Base-by-base conservation (phyloP, 2,113 vertebrate species). In the Tragulus kanchil region DNA sequence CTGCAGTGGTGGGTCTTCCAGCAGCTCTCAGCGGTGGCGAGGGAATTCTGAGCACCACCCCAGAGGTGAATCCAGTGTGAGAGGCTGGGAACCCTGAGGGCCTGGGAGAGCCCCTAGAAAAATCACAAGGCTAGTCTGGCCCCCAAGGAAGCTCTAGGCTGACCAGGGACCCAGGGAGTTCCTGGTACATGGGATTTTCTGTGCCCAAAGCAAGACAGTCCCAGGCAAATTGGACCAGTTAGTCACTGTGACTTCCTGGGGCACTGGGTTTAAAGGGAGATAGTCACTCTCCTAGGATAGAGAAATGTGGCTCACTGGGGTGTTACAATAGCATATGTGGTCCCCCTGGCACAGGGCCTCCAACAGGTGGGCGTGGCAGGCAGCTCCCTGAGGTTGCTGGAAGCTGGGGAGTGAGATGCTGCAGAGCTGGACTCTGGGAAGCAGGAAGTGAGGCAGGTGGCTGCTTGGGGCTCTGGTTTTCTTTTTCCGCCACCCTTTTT, bases 401-500 rank as follows among this genome's bases (percentile, higher is more conserved):
- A 8, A 42, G 54, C 21, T 10, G 45, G 25, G 59, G 21, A 45
- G 11, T 36, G 59, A 21, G 36, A 7, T 45, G 36, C 11, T 73
- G 36, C 36, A 36, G 36, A 36, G 36, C 36, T 36, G 36, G 36
- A 36, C 36, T 36, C 36, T 36, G 21, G 69, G 21, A 21, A 9
- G 36, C 0, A 4, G 11, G 23, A 14, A 23, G 6, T 12, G 2
- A 3, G 17, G 4, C 8, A 71, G 54, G 8, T 5, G 19, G 42
- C 11, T 62, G 8, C 52, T 15, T 19, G 8, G 45, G 64, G 19
- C 48, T 13, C 15, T 42, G 28, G 25, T 59, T 54, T 15, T 62
- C 42, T n/a, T 69, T 69, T 19, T 13, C 15, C 10, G 4, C 42
- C 0, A 3, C 19, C 52, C 42, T 21, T 8, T 45, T 92, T 77